Base-by-base conservation (phyloP, 2,888 invertebrate species). In the Rapana venosa region DNA sequence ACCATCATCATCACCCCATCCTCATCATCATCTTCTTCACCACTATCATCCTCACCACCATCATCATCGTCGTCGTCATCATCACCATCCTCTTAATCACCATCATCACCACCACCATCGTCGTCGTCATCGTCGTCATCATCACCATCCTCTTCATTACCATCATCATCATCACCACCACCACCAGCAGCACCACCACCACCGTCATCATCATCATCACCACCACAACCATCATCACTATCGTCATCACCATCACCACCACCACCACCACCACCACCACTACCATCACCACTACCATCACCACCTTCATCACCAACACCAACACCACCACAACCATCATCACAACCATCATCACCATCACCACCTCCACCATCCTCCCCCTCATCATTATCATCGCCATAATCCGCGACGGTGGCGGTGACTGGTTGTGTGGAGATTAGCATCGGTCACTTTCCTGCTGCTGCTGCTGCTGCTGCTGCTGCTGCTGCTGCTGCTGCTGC, bases 21-120 rank as follows among this genome's bases (percentile, higher is more conserved):
- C 26, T 74, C 74, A 74, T 74, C n/a, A 74, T 74, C n/a, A 74
- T n/a, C 74, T n/a, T 74, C 74, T n/a, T 74, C n/a, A 74, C 8
- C 74, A 74, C n/a, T n/a, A 74, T n/a, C 74, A 74, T n/a, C 74
- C 22, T n/a, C 74, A 74, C n/a, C 74, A 74, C n/a, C 74, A 74
- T 74, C 74, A 74, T 74, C 70, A 70, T 26, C 70, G 26, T 70
- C 6, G 26, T 70, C 70, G 26, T 26, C 8, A 70, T 6, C 70
- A 70, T 22, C 8, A 70, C 8, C 6, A 70, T 70, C 70, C 20
- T 70, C 70, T 26, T 70, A 20, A 70, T 26, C 70, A 70, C 22
- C 70, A 70, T 70, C 70, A 70, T 70, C 74, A 74, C 1, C 74
- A 74, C n/a, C 74, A 74, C 1, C 74, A 74, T n/a, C n/a, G n/a